A percentile compares a stretch with the other conserved stretches of the same genome.
phyloP scores from a whole-genome alignment of 1,140 invertebrate species.

The Caenorhabditis inopinata region DNA sequence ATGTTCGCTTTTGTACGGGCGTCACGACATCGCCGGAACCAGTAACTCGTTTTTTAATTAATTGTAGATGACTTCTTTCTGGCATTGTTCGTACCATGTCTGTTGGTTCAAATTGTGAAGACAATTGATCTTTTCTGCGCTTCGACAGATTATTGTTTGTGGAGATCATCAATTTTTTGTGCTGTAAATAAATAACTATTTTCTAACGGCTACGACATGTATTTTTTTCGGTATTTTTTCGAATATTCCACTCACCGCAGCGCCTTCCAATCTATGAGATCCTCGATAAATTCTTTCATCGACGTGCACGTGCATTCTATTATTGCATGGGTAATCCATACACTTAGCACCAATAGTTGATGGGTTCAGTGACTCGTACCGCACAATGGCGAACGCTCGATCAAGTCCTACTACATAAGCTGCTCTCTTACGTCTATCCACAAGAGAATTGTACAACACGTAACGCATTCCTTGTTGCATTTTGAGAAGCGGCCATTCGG shows the following conservation, averaged over 20 bases:
- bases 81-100: background rate
- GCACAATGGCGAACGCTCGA: background rate
- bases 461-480: background rate
- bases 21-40: background rate
- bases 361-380: background rate
- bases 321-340: background rate
- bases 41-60: background rate
- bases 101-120: background rate
- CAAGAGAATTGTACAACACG: background rate
- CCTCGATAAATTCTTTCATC: slow-evolving; percentile 36
- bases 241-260: background rate
- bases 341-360: background rate
- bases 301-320: background rate
- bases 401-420: background rate
- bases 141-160: slow-evolving; percentile 2
- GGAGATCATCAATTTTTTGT: background rate
- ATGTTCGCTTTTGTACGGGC: background rate
- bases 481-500: background rate
- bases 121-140: background rate
- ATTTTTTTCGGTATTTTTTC: too few species aligned
- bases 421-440: background rate
- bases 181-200: background rate
- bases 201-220: background rate
- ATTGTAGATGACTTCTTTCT: background rate
- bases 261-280: background rate